Base-by-base conservation (phyloP, 2,797 vertebrate genomes). In the Spheniscus humboldti region DNA sequence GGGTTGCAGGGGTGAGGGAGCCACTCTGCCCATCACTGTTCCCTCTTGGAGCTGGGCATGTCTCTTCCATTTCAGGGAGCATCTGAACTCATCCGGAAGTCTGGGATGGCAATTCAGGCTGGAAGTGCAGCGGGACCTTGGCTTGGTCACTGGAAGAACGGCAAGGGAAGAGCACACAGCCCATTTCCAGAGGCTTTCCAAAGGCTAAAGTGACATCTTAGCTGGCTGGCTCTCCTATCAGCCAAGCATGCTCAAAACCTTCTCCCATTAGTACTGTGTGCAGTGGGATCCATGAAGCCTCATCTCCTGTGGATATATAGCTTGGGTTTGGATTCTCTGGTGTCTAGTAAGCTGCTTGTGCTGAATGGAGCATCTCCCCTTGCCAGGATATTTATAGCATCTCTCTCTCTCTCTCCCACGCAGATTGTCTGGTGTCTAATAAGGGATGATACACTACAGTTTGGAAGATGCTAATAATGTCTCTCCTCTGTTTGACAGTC, bases 401-500 rank as follows among this genome's bases (percentile, higher is more conserved):
- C n/a, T 66, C 47, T 62, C 53, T 41, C 39, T 41, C 41, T 35
- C 37, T 89, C 91, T 86, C 92, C 94, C 87, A 88, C 72, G 8
- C 85, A 86, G 72, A 86, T 91, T 90, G 81, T 90, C 75, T 96
- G 52, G 66, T 91, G 75, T 88, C 89, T 96, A 96, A 96, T 94
- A 88, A 74, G 72, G 75, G 87, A 77, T 95, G 84, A 88, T 94
- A 71, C 89, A 75, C 78, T 74, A 77, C 53, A 15, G 89, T 92
- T 94, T 88, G 85, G 78, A 88, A 90, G 87, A 91, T 91, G 87
- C 96, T 96, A 93, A 96, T 95, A 83, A 92, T 59, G 76, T 72
- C 78, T 96, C 73, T 94, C 74, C 52, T 93, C 91, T 80, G 77
- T 91, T 94, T 89, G 82, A 72, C 72, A 86, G 53, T 91, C 81